Percentiles rank a stretch among this genome's conserved stretches.
Evolutionary conservation across 2,113 vertebrate species (phyloP).

Genomic region (Actenoides hombroni): DNA sequence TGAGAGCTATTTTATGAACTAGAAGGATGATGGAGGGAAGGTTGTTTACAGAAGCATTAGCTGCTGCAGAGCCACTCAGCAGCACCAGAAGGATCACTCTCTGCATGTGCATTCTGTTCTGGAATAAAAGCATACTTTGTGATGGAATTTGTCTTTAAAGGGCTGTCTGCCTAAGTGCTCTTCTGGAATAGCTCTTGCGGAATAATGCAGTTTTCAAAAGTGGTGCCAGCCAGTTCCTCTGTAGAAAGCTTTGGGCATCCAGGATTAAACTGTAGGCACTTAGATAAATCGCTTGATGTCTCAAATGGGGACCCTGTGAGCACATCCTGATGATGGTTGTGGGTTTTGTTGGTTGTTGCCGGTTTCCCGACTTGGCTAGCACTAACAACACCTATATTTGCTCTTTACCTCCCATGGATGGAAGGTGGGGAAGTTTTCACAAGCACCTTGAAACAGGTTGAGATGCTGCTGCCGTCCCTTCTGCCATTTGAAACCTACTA

Average conservation of each 20-base stretch:
- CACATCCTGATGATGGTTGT: neutral
- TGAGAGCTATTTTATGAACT: neutral
- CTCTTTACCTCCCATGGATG: neutral
- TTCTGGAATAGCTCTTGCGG: neutral
- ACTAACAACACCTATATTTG: rapidly evolving
- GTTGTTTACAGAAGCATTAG: neutral
- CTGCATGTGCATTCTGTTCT: neutral
- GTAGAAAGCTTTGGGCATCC: neutral
- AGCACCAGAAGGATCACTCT: neutral
- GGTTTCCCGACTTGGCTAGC: neutral
- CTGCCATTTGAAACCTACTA: neutral
- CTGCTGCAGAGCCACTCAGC: neutral
- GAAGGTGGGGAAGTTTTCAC: neutral
- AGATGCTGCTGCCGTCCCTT: neutral
- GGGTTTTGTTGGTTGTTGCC: neutral
- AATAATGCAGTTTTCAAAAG: conserved; percentile 25
- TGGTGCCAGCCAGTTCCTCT: neutral
- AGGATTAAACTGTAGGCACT: neutral
- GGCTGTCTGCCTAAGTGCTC: neutral
- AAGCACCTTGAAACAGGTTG: neutral
- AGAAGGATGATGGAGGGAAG: neutral
- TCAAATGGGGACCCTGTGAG: rapidly evolving
- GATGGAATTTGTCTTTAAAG: neutral
- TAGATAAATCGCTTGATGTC: rapidly evolving
- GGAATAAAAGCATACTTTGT: neutral